Conservation (phyloP, 2,888 invertebrate genomes). For the Nematopogon swammerdamellus region DNA sequence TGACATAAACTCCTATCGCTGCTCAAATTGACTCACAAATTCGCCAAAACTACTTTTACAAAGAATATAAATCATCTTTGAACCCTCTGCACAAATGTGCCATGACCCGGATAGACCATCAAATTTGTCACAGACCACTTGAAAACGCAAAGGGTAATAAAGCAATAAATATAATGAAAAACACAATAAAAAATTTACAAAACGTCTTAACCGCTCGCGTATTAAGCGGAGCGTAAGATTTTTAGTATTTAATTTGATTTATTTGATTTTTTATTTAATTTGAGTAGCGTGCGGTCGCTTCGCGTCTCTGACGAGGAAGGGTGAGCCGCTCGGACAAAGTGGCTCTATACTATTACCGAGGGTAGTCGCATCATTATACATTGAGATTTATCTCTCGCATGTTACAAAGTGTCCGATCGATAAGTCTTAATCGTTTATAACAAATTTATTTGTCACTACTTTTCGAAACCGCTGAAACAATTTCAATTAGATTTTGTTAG, state of each 20-base stretch:
- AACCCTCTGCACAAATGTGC: conserved; percentile 16
- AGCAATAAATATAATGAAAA: conserved; percentile 44
- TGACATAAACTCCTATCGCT: too few relatives aligned
- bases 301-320: conserved; percentile 29
- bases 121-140: conserved; percentile 56
- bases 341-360: background rate
- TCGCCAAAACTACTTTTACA: conserved; percentile 44
- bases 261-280: conserved; percentile 26
- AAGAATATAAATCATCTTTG: conserved; percentile 41
- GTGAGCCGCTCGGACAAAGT: conserved; percentile 19
- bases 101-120: conserved; percentile 51
- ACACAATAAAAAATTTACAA: conserved; percentile 57
- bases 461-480: too few relatives aligned
- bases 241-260: conserved; percentile 53
- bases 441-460: too few relatives aligned
- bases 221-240: conserved; percentile 32
- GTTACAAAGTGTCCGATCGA: background rate
- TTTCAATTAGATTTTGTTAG: too few relatives aligned
- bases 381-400: background rate
- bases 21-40: conserved; percentile 46
- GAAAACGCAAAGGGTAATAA: conserved; percentile 39
- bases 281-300: background rate
- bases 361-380: background rate
- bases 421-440: background rate
- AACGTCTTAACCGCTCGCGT: conserved; percentile 54